A percentile compares a stretch with the other conserved stretches of the same genome.
These are phyloP conservation scores for Anolis apletophallus DNA, from an alignment of 2,797 vertebrate genomes.

Conservation along the genomic window DNA sequence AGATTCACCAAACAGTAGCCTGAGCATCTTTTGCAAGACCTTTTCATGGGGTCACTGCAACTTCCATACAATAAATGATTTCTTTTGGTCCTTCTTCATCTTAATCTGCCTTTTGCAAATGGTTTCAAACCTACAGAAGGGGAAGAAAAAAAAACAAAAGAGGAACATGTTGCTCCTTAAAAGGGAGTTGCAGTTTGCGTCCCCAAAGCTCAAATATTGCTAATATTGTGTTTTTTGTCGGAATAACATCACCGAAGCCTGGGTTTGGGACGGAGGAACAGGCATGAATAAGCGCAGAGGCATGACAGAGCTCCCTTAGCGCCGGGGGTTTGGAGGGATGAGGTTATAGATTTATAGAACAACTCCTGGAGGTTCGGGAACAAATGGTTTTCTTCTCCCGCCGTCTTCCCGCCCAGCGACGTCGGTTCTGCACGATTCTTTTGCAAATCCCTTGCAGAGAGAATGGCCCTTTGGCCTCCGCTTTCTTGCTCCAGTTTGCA, in stretches of 20 bases:
- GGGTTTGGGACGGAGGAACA: neutral
- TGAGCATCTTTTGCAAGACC: too few relatives aligned
- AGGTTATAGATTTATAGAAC: neutral
- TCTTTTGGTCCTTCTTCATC: too few relatives aligned
- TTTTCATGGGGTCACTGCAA: too few relatives aligned
- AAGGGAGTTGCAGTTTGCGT: neutral
- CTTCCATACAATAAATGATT: too few relatives aligned
- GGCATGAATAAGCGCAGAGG: constrained; percentile 13
- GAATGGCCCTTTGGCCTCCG: neutral
- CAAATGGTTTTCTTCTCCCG: constrained; percentile 1
- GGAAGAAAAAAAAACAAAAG: too few relatives aligned
- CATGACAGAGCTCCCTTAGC: neutral
- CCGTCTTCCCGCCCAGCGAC: neutral
- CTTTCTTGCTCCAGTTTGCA: neutral
- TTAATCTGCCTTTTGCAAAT: neutral
- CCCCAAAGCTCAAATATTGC: neutral
- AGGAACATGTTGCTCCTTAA: neutral
- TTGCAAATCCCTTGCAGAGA: neutral
- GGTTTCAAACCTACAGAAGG: neutral
- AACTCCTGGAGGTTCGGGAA: neutral
- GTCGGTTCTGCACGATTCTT: neutral
- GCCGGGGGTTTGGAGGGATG: neutral
- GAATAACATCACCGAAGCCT: neutral
- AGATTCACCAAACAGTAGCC: too few relatives aligned
- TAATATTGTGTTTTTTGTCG: neutral